Evolutionary conservation across 2,888 invertebrate species (phyloP).

Genomic region (Drosophila meridionalis): DNA sequence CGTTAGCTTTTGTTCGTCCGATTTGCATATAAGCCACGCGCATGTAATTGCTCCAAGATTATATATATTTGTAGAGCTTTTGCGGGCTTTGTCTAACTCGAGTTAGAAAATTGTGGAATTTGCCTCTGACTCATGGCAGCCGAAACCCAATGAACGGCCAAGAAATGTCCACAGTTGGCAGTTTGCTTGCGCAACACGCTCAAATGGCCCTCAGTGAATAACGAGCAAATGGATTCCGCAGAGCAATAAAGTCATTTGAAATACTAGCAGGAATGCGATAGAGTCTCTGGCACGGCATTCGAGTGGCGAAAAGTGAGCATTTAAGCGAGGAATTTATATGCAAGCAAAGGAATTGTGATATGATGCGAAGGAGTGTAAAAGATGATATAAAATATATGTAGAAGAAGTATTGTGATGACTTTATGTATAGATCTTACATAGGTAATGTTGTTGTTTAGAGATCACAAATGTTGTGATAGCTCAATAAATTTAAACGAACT

Average conservation of each 20-base stretch:
- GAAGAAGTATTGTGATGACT: no score
- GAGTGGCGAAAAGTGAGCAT: not conserved
- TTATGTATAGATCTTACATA: not conserved
- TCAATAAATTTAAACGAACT: no score
- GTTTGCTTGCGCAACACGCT: conserved; percentile 11
- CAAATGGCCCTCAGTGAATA: conserved; percentile 15
- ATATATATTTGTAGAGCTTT: conserved; percentile 35
- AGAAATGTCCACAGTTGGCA: conserved; percentile 3
- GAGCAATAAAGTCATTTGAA: conserved; percentile 14
- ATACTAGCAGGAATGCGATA: not conserved
- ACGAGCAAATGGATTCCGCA: conserved; percentile 13
- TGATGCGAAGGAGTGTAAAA: not conserved
- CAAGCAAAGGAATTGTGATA: not conserved
- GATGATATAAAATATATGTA: not conserved
- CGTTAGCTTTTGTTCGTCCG: conserved; percentile 54
- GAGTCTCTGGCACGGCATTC: not conserved
- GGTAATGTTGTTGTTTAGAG: not conserved
- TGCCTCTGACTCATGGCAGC: conserved; percentile 11
- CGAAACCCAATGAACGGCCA: not conserved
- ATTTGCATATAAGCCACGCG: conserved; percentile 64
- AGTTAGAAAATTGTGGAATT: conserved; percentile 15
- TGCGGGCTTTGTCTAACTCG: conserved; percentile 22
- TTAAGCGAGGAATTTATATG: not conserved
- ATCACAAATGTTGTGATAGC: no score
- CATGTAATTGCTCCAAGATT: conserved; percentile 59